Evolutionary conservation across 2,797 vertebrate genomes (phyloP), one percentile per base, ranked within the genome.

Genomic region (Lutjanus argentimaculatus): DNA sequence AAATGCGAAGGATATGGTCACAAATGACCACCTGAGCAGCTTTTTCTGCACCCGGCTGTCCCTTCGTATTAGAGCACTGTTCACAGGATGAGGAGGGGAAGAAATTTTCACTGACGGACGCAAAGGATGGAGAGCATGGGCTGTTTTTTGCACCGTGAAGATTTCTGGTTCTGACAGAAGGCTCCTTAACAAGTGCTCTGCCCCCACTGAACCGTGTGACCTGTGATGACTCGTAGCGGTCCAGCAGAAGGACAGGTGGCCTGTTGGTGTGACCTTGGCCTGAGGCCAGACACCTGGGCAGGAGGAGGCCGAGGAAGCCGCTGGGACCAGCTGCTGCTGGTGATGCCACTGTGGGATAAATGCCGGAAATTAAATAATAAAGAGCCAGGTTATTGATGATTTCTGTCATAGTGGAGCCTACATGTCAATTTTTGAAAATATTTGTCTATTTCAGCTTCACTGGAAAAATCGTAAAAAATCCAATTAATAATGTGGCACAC

Each of bases 101-200:
- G n/a, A 71, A 67, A 66, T 65, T 80, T 66, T 21, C 10, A 14
- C 42, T 8, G 52, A 65, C 3, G 3, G 67, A 52, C 57, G 61
- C 40, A 19, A 49, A 42, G 21, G 52, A 53, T 7, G 45, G 40
- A 36, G 42, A 30, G 21, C 5, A 57, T 16, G 49, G 70, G 42
- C 56, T 17, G 64, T 53, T 62, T 73, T 79, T 71, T 82, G 52
- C 53, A 19, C 67, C 21, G 22, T 49, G 42, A 73, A 43, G 51
- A 65, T 79, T 74, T 84, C 85, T 82, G 80, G 36, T 72, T 72
- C 43, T 69, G 88, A 91, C 92, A 93, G 90, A 91, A 82, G 87
- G 87, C 82, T 81, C 76, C 80, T 77, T 91, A 90, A 92, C 88
- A 93, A 87, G 84, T 62, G 65, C 56, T 70, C 71, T 74, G 67